Conservation (phyloP, 1,140 invertebrate genomes). For the Cydia fagiglandana region DNA sequence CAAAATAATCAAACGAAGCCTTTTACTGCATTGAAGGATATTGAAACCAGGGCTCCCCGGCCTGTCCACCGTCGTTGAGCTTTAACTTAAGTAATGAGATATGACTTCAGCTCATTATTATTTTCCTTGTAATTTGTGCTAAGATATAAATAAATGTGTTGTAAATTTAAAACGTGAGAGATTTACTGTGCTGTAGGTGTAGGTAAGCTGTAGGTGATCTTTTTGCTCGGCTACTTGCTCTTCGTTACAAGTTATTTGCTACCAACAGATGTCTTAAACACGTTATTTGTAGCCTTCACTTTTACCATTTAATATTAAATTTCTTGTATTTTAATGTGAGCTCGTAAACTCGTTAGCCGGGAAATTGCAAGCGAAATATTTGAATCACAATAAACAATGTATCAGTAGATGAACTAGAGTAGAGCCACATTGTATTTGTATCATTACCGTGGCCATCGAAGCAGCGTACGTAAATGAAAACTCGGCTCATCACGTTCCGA, state of each 20-base stretch:
- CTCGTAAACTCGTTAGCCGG: constrained; percentile 7
- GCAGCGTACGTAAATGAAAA: constrained; percentile 61
- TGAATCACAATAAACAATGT: constrained; percentile 3
- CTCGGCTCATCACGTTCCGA: constrained; percentile 75
- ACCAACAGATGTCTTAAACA: constrained; percentile 19
- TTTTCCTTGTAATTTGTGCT: constrained; percentile 62
- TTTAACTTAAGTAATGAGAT: constrained; percentile 74
- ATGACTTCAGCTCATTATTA: constrained; percentile 72
- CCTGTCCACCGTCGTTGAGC: constrained; percentile 67
- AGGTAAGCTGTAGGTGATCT: constrained; percentile 40
- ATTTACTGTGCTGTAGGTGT: constrained; percentile 46
- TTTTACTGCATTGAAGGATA: constrained; percentile 36
- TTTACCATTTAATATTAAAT: constrained; percentile 10
- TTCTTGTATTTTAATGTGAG: constrained; percentile 13
- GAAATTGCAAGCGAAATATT: constrained; percentile 1
- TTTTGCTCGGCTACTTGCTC: constrained; percentile 31
- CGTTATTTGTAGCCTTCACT: constrained; percentile 5
- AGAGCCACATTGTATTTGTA: constrained; percentile 11
- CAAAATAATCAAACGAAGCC: constrained; percentile 33
- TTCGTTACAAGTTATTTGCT: constrained; percentile 29
- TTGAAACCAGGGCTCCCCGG: constrained; percentile 54
- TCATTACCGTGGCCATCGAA: constrained; percentile 43
- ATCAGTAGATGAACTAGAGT: constrained; percentile 29
- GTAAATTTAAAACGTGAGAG: constrained; percentile 53
- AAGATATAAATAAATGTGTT: constrained; percentile 53